phyloP scores from a whole-genome alignment of 2,113 vertebrate species.

The Lepisosteus oculatus region DNA sequence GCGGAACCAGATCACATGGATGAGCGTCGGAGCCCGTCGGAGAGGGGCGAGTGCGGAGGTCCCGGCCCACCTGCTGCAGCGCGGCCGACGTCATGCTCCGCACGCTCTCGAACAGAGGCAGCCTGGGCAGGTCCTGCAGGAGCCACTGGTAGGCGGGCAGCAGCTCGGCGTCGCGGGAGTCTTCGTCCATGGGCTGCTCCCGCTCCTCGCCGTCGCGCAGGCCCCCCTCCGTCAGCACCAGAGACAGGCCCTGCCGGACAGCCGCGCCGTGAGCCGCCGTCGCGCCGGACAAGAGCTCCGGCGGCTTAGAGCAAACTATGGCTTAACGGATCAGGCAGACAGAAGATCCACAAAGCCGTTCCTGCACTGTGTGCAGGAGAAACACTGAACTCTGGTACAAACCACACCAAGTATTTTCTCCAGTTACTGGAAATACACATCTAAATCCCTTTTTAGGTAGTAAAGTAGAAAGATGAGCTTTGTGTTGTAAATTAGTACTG shows the following conservation, averaged over 20 bases:
- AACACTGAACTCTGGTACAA: too few species aligned
- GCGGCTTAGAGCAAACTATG: not conserved
- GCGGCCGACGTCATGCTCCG: constrained; percentile 82
- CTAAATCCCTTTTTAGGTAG: too few species aligned
- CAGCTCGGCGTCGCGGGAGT: constrained; percentile 73
- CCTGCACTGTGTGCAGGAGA: too few species aligned
- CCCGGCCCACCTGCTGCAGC: constrained; percentile 80
- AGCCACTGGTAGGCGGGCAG: constrained; percentile 92
- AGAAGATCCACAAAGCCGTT: too few species aligned
- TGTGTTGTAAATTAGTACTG: too few species aligned
- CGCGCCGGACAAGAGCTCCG: too few species aligned
- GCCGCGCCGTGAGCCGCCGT: too few species aligned
- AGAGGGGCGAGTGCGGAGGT: not conserved
- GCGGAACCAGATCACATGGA: not conserved
- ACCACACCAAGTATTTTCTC: too few species aligned
- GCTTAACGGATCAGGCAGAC: too few species aligned
- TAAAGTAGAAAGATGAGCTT: too few species aligned
- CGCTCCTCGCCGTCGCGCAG: constrained; percentile 86
- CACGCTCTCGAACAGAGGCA: constrained; percentile 89
- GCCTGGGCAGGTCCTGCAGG: constrained; percentile 82
- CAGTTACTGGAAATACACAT: not conserved
- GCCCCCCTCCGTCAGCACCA: constrained; percentile 87
- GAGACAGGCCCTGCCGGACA: constrained; percentile 76
- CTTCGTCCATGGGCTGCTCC: constrained; percentile 89
- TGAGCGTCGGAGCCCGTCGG: not conserved